These are phyloP conservation scores for Clarias magur DNA, from an alignment of 2,113 vertebrate genomes.

Conservation along the genomic window DNA sequence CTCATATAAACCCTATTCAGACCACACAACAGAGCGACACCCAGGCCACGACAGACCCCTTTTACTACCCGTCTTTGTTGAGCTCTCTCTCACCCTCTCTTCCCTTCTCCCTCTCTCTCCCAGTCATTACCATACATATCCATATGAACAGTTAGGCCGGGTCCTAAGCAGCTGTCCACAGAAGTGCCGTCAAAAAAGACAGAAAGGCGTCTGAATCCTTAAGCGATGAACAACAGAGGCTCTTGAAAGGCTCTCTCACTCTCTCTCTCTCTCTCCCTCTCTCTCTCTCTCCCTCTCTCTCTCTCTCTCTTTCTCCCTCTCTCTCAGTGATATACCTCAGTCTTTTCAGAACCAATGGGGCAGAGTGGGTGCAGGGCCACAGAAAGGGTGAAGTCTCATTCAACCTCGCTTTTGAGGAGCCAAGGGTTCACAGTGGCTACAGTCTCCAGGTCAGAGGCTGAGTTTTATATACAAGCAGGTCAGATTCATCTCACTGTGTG, in stretches of 20 bases:
- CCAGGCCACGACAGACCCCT: slow-evolving; percentile 31
- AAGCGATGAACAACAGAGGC: slow-evolving; percentile 46
- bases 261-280: not conserved
- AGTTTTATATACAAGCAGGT: slow-evolving; percentile 28
- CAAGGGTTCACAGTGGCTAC: slow-evolving; percentile 35
- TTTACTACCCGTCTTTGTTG: slow-evolving; percentile 52
- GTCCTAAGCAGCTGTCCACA: slow-evolving; percentile 55
- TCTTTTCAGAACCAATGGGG: slow-evolving; percentile 39
- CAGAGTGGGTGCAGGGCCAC: slow-evolving; percentile 45
- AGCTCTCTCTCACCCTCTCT: slow-evolving; percentile 31
- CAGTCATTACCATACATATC: slow-evolving; percentile 59
- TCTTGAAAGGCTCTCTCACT: slow-evolving; percentile 41
- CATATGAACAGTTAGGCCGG: slow-evolving; percentile 56
- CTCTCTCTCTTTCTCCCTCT: slow-evolving; percentile 8
- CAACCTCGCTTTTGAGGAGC: slow-evolving; percentile 23
- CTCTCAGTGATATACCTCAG: slow-evolving; percentile 35
- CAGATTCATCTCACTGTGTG: slow-evolving; percentile 6
- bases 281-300: slow-evolving; percentile 3
- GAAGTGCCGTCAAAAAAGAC: slow-evolving; percentile 45
- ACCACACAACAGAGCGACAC: slow-evolving; percentile 49
- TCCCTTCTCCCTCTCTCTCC: slow-evolving; percentile 28
- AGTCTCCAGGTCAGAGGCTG: slow-evolving; percentile 35
- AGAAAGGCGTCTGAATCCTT: slow-evolving; percentile 38
- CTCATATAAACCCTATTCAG: slow-evolving; percentile 51
- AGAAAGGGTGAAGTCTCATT: slow-evolving; percentile 30